phyloP scores from a whole-genome alignment of 2,113 vertebrate species.

The Tringa solitaria region DNA sequence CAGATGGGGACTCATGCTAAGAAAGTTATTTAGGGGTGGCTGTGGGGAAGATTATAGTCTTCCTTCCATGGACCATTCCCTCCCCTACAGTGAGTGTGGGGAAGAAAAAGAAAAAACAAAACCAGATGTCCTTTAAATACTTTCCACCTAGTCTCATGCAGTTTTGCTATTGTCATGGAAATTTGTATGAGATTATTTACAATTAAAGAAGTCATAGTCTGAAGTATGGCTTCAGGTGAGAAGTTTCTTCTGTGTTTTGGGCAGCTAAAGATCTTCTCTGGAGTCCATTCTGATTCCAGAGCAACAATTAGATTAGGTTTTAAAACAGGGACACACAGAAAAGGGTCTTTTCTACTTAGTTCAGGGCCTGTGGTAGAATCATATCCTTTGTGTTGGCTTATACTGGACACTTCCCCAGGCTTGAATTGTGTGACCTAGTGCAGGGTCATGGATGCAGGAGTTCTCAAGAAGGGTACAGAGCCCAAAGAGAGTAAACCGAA shows the following conservation, averaged over 20 bases:
- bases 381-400: not conserved
- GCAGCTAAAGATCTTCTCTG: not conserved
- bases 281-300: not conserved
- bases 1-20: not conserved
- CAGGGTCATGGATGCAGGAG: not conserved
- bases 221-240: not conserved
- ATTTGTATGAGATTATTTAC: not conserved
- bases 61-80: not conserved
- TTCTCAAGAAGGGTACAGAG: not conserved
- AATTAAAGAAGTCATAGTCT: not conserved
- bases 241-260: not conserved
- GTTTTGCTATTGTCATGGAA: conserved; percentile 6
- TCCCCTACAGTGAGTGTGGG: not conserved
- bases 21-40: conserved; percentile 9
- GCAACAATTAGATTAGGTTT: not conserved
- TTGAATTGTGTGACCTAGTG: not conserved
- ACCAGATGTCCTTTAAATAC: conserved; percentile 28
- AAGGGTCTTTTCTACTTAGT: not conserved
- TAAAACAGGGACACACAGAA: not conserved
- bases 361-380: not conserved
- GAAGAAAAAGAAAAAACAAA: conserved; percentile 5
- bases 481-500: not conserved
- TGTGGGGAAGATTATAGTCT: not conserved
- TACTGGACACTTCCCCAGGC: not conserved
- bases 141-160: not conserved